Evolutionary conservation across 1,140 invertebrate genomes (phyloP).

Genomic region (Aricia agestis): DNA sequence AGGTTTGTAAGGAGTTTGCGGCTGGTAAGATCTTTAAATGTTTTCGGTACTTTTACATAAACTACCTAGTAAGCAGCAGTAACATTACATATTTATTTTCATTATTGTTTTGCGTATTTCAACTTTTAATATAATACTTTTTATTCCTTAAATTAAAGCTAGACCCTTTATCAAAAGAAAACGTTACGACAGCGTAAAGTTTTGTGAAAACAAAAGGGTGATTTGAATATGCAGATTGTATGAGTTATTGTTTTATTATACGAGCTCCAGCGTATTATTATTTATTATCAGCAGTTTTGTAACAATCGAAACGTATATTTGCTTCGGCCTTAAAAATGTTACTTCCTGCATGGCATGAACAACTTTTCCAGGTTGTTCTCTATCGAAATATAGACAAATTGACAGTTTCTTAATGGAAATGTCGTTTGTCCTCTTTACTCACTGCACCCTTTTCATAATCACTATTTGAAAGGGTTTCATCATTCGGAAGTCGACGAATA

Average conservation of each 20-base stretch:
- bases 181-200: not conserved
- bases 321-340: too few species aligned
- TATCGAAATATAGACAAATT: too few species aligned
- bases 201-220: not conserved
- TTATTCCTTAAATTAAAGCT: not conserved
- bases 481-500: too few species aligned
- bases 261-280: conserved; percentile 24
- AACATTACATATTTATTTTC: too few species aligned
- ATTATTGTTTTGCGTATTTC: not conserved
- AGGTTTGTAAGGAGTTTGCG: not conserved
- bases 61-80: too few species aligned
- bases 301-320: not conserved
- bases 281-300: conserved; percentile 24
- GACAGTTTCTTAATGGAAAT: too few species aligned
- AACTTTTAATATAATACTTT: not conserved
- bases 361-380: too few species aligned
- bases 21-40: not conserved
- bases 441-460: too few species aligned
- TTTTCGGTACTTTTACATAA: too few species aligned
- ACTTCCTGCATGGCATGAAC: too few species aligned
- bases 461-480: too few species aligned
- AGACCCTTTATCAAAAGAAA: not conserved
- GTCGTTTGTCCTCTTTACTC: too few species aligned
- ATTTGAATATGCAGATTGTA: conserved; percentile 30
- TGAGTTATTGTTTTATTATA: conserved; percentile 11